These are phyloP conservation scores for Theocolax elegans DNA, from an alignment of 1,140 invertebrate genomes.

Conservation along the genomic window DNA sequence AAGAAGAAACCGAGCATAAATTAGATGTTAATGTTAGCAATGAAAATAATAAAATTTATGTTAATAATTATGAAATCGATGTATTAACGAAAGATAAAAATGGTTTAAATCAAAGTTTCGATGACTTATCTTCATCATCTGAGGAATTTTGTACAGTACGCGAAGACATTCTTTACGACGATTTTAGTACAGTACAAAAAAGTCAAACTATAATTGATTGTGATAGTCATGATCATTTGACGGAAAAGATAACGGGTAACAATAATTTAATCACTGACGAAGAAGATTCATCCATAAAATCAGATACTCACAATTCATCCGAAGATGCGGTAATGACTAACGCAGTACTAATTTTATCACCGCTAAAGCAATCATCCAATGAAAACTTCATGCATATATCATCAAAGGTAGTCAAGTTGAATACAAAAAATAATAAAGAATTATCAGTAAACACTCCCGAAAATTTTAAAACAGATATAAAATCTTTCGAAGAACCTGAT, in stretches of 20 bases:
- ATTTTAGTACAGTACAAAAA: background rate
- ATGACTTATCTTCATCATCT: conserved; percentile 25
- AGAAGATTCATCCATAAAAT: conserved; percentile 16
- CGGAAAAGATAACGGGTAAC: background rate
- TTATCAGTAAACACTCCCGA: too few species aligned
- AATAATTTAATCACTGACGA: too few species aligned
- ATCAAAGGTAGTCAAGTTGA: conserved; percentile 33
- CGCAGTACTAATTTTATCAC: conserved; percentile 37
- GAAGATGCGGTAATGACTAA: conserved; percentile 25
- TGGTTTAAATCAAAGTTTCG: background rate
- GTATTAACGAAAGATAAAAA: background rate
- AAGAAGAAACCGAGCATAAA: too few species aligned
- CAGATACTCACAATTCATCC: conserved; percentile 15
- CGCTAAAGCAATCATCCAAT: conserved; percentile 19
- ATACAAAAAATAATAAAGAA: background rate
- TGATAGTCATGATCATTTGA: background rate
- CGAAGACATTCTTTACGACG: conserved; percentile 21
- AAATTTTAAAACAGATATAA: background rate
- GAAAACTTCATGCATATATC: conserved; percentile 25
- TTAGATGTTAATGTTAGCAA: too few species aligned
- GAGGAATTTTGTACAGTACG: conserved; percentile 36
- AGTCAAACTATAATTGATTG: background rate
- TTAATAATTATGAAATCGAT: background rate
- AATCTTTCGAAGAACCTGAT: background rate
- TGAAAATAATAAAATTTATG: background rate